Evolutionary conservation across 2,113 vertebrate genomes (phyloP), one percentile per base, ranked within the genome.

Genomic region (Actenoides hombroni): DNA sequence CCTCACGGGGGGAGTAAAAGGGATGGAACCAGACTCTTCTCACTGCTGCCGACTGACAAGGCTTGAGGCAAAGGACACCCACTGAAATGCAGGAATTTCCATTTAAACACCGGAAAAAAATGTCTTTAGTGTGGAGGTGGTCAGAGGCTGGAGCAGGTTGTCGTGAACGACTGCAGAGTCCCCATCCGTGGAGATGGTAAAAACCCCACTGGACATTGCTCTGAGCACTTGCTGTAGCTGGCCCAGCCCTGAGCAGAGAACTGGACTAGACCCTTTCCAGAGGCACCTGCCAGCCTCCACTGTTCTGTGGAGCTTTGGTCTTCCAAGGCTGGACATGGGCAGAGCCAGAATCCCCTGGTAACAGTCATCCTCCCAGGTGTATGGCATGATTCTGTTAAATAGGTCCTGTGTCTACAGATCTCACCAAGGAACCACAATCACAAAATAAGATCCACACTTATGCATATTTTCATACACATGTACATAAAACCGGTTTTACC

Each of bases 81-180:
- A n/a, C 16, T 18, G 46, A 88, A 91, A 33, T 0, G 1, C 16
- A 26, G 39, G 48, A 59, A 57, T 75, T 74, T 53, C 33, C 9
- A 16, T 31, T 76, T 35, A 77, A 80, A 64, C 4, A 0, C 26
- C 13, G 31, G 17, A 74, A 74, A 29, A 54, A 51, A n/a, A 49
- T 18, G 10, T 11, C 7, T 54, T 37, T 31, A n/a, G 21, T 3
- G 3, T 16, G 42, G 1, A 0, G 13, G 51, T 54, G 23, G 9
- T 8, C 1, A 4, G 23, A 25, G 3, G 2, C 21, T n/a, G 31
- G 16, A 83, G 20, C 31, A 42, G n/a, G 23, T n/a, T 64, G 61
- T 18, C 19, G 29, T 75, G 51, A n/a, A 33, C 0, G 2, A 37
- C 13, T 0, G 0, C 0, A 1, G 28, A 3, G 0, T n/a, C 25